Evolutionary conservation across 2,113 vertebrate genomes (phyloP).

Genomic region (Miniopterus natalensis): DNA sequence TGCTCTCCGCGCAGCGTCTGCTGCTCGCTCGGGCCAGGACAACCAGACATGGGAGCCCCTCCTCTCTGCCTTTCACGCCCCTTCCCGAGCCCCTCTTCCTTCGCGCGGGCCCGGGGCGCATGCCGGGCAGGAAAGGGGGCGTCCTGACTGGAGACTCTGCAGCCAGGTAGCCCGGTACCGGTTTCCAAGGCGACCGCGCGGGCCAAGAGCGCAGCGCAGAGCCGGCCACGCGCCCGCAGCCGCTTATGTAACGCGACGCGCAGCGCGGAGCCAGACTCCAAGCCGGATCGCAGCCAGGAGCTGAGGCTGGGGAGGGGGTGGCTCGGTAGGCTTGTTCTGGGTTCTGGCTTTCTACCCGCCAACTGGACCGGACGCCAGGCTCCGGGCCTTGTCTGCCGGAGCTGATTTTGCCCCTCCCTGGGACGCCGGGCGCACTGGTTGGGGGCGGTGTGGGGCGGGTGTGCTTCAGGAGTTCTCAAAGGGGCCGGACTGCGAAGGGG

Average conservation of each 20-base stretch:
- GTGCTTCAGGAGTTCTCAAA: constrained; percentile 55
- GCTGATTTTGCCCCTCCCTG: constrained; percentile 33
- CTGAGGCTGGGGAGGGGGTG: constrained; percentile 61
- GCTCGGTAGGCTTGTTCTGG: background rate
- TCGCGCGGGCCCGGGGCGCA: background rate
- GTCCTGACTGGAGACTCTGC: constrained; percentile 55
- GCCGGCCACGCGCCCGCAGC: constrained; percentile 85
- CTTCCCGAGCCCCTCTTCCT: background rate
- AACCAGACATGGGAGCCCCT: background rate
- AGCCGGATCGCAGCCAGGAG: background rate
- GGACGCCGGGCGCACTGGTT: background rate
- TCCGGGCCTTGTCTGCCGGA: background rate
- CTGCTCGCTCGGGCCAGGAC: background rate
- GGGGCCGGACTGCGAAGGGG: background rate
- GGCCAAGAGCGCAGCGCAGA: constrained; percentile 78
- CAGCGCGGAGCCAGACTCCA: constrained; percentile 61
- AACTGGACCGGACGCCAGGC: constrained; percentile 48
- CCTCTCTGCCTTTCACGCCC: background rate
- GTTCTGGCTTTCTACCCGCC: constrained; percentile 53
- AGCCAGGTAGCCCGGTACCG: constrained; percentile 67
- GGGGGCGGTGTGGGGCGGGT: background rate
- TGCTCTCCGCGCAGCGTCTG: background rate
- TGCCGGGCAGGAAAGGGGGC: background rate
- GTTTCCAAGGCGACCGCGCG: constrained; percentile 88
- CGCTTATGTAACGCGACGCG: constrained; percentile 88